Base-by-base conservation (phyloP, 2,888 invertebrate species). In the Clepsis dumicolana region DNA sequence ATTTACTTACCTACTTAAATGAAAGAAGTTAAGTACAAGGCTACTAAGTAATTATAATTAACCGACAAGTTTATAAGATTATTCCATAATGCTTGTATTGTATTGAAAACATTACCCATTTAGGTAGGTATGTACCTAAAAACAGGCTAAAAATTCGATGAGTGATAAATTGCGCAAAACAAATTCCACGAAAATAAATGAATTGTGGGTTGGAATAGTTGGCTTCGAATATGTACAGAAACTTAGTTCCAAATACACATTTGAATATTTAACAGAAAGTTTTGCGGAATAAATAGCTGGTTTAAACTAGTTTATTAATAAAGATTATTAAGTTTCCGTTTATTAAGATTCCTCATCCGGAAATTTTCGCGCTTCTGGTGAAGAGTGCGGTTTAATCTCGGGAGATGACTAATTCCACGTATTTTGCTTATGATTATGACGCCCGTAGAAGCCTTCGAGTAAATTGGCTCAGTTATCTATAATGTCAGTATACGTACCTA, bases 381-480 rank as follows among this genome's bases (percentile, higher is more conserved):
- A 66, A 61, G 61, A 25, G 35, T 38, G 16, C n/a, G 32, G 29
- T 44, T 25, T 14, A 32, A 24, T 54, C 53, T 12, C 44, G 24
- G 21, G 48, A 41, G 44, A 35, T 21, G 48, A 18, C 54, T 44
- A 48, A 44, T 59, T 16, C 52, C 29, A 27, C 35, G 21, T 59
- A 52, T 38, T 44, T 61, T 32, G 54, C 48, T 38, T 27, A 48
- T 38, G 44, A 41, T 44, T 44, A 41, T 18, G 53, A 41, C 62
- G 35, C 44, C 8, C 24, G 12, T n/a, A 61, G 54, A 27, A 32
- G n/a, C 41, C 48, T 14, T 18, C 32, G 27, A 38, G 10, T 3
- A 27, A 54, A 56, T 62, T 56, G 18, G 35, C 25, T 52, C 12
- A 14, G 24, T n/a, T 32, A 10, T 35, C 29, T 50, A 14, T 21